Evolutionary conservation across 2,113 vertebrate genomes (phyloP), one percentile per base, ranked within the genome.

Genomic region (Bettongia penicillata): DNA sequence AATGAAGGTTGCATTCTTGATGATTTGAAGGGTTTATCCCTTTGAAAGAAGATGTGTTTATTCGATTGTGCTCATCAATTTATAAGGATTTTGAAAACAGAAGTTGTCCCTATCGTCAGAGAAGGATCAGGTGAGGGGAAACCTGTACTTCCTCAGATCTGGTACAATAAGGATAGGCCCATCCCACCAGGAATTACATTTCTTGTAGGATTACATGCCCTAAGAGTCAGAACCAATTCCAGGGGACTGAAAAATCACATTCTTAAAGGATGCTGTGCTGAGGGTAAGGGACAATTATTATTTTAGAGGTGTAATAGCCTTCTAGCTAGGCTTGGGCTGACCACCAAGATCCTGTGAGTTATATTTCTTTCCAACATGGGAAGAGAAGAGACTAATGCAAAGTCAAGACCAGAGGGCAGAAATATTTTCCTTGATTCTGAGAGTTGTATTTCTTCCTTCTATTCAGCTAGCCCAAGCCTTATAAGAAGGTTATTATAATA

Each of bases 31-130:
- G 47, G 37, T 89, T 95, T 93, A 91, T 94, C n/a, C 28, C 91
- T 84, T 91, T 93, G 9, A 61, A 91, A 92, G 93, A 92, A 84
- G 14, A 43, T 49, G 14, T n/a, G 37, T 77, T 77, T n/a, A 77
- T 77, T 77, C 28, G 3, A 91, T 6, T 3, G 89, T 10, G 57
- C n/a, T 90, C 8, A 53, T 61, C 49, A 94, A 0, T 94, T 95
- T 25, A 11, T 95, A 51, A 93, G 7, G 37, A 90, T 52, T 96
- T 61, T 28, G 25, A 95, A 68, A 94, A 90, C 28, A 90, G 43
- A 95, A 91, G 93, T 95, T 96, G 50, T 96, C 37, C n/a, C 77
- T 93, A 57, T 94, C 52, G 26, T 89, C 52, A 77, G 4, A 51
- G 37, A 7, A 53, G 28, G 48, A 11, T 53, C 89, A 77, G 22